Conservation (phyloP, 2,113 vertebrate species). For the Cryptoleucopteryx plumbea region DNA sequence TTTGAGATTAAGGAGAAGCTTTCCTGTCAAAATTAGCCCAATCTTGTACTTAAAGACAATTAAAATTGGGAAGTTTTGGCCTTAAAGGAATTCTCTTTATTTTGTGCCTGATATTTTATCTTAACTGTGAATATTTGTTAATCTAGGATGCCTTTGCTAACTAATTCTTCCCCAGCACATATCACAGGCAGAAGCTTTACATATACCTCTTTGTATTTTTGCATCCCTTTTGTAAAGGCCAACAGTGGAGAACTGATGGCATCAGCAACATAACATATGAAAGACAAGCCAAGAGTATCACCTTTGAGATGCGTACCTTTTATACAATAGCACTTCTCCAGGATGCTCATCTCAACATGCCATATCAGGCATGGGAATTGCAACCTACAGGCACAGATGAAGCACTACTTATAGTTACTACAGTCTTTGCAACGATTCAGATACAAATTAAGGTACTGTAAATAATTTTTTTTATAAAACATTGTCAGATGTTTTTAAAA, state of each 20-base stretch:
- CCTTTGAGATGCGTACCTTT: conserved; percentile 78
- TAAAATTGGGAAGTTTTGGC: not conserved
- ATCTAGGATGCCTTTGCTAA: not conserved
- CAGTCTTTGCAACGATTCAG: conserved; percentile 72
- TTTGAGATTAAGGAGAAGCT: not conserved
- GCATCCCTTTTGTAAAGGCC: conserved; percentile 60
- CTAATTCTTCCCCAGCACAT: not conserved
- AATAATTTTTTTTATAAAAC: not conserved
- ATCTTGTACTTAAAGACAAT: not conserved
- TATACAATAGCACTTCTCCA: conserved; percentile 80
- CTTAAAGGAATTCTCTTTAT: not conserved
- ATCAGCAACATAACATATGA: conserved; percentile 65
- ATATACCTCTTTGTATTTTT: not conserved
- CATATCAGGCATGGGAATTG: conserved; percentile 85
- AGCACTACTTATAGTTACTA: conserved; percentile 68
- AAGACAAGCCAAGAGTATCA: conserved; percentile 54
- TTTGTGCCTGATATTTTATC: not conserved
- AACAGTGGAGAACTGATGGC: conserved; percentile 80
- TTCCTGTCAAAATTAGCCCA: not conserved
- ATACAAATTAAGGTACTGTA: conserved; percentile 81
- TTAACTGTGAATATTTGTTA: not conserved
- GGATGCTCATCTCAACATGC: conserved; percentile 82
- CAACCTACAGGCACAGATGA: conserved; percentile 69
- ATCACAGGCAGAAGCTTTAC: not conserved
- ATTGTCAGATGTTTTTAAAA: not conserved